phyloP scores from a whole-genome alignment of 2,888 invertebrate genomes.

The Diabrotica balteata region DNA sequence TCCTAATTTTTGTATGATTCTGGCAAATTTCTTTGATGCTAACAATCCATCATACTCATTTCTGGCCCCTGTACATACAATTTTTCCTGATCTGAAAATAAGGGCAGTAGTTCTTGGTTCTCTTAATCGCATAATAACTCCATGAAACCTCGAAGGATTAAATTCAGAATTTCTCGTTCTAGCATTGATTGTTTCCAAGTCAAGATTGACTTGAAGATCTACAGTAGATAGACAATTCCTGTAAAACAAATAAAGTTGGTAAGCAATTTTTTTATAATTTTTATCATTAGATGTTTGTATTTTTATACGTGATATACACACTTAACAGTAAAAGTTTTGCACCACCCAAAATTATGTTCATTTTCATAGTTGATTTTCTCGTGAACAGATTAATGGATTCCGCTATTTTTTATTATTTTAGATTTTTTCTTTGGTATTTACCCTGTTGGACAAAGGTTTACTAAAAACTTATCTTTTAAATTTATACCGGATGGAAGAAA shows the following conservation, averaged over 20 bases:
- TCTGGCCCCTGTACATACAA: constrained; percentile 82
- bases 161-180: constrained; percentile 84
- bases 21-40: constrained; percentile 79
- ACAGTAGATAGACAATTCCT: constrained; percentile 82
- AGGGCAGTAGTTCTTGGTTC: constrained; percentile 79
- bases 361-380: no score
- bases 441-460: no score
- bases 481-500: no score
- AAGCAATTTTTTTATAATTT: neutral
- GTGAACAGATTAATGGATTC: no score
- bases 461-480: no score
- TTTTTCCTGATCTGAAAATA: constrained; percentile 82
- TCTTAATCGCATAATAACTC: constrained; percentile 82
- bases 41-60: constrained; percentile 80
- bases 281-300: neutral
- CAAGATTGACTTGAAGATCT: constrained; percentile 74
- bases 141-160: constrained; percentile 82
- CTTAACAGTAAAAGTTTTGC: no score
- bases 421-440: no score
- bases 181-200: constrained; percentile 77
- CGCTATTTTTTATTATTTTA: no score
- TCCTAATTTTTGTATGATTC: constrained; percentile 83
- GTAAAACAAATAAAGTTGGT: constrained; percentile 15
- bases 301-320: neutral
- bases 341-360: no score